A percentile compares a stretch with the other conserved stretches of the same genome.
phyloP scores from a whole-genome alignment of 2,797 vertebrate species.

The Siniperca obscura region DNA sequence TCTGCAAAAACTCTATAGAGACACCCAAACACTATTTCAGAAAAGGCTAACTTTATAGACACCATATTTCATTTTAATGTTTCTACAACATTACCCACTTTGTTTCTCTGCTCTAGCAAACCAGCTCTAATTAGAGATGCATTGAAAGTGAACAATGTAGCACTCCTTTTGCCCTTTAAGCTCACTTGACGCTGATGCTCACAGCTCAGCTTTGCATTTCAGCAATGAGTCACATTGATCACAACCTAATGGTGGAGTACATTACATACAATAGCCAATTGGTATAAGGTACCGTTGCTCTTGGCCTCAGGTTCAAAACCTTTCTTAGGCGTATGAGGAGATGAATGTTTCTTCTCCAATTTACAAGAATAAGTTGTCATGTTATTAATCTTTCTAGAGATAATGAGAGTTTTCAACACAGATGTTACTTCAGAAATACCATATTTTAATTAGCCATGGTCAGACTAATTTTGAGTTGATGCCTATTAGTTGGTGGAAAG shows the following conservation, averaged over 20 bases:
- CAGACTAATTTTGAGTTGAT: constrained; percentile 13
- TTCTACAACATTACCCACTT: background rate
- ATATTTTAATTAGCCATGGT: constrained; percentile 18
- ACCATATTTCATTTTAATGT: constrained; percentile 7
- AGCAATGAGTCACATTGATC: background rate
- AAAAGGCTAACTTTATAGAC: constrained; percentile 1
- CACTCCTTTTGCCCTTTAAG: constrained; percentile 9
- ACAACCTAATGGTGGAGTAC: background rate
- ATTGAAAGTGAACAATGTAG: constrained; percentile 4
- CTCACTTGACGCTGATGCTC: background rate
- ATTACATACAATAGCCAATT: background rate
- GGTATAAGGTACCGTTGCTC: background rate
- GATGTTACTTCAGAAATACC: background rate
- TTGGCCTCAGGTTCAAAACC: background rate
- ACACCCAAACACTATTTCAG: background rate
- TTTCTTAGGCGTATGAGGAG: background rate
- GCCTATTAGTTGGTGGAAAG: constrained; percentile 10
- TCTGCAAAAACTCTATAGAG: background rate
- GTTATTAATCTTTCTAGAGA: background rate
- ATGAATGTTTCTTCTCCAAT: background rate
- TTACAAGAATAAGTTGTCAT: background rate
- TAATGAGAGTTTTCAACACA: background rate
- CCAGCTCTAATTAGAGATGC: constrained; percentile 32
- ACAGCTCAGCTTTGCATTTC: constrained; percentile 11
- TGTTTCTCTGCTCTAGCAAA: background rate